A percentile compares a stretch with the other conserved stretches of the same genome.
These are phyloP conservation scores for Rynchops niger DNA, from an alignment of 2,113 vertebrate genomes.

Conservation along the genomic window DNA sequence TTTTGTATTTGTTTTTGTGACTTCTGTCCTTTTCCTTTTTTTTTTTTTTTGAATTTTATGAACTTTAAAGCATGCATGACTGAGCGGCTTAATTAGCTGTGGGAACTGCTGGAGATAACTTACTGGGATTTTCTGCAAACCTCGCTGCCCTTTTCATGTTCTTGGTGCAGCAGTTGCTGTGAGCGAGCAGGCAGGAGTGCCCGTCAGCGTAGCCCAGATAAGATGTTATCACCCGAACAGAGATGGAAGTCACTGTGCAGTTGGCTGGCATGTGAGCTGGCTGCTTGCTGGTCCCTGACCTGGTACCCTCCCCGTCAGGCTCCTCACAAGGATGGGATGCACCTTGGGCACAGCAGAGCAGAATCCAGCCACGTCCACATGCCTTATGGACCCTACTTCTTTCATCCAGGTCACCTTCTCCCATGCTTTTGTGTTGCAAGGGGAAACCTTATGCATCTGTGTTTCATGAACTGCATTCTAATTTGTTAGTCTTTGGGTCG, in stretches of 20 bases:
- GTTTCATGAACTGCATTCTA: neutral
- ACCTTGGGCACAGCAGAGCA: neutral
- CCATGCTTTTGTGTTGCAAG: neutral
- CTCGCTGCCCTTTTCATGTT: neutral
- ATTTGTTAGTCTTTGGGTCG: neutral
- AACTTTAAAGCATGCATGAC: neutral
- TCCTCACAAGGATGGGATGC: rapidly evolving
- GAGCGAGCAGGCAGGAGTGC: neutral
- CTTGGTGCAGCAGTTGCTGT: neutral
- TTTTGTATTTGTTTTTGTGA: neutral
- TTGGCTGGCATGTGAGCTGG: neutral
- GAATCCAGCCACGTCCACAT: neutral
- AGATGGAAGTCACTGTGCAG: neutral
- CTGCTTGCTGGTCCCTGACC: neutral
- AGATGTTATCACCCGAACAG: neutral
- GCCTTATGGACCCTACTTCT: neutral
- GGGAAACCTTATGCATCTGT: rapidly evolving
- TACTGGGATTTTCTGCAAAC: conserved; percentile 2
- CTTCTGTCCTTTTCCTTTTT: neutral
- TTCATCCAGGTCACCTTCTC: neutral
- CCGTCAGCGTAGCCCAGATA: neutral
- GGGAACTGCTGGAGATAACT: neutral
- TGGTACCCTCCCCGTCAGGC: neutral
- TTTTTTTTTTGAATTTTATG: neutral
- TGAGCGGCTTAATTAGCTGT: conserved; percentile 20